A percentile compares a stretch with the other conserved stretches of the same genome.
phyloP scores from a whole-genome alignment of 2,888 invertebrate genomes.

The Adela reaumurella region DNA sequence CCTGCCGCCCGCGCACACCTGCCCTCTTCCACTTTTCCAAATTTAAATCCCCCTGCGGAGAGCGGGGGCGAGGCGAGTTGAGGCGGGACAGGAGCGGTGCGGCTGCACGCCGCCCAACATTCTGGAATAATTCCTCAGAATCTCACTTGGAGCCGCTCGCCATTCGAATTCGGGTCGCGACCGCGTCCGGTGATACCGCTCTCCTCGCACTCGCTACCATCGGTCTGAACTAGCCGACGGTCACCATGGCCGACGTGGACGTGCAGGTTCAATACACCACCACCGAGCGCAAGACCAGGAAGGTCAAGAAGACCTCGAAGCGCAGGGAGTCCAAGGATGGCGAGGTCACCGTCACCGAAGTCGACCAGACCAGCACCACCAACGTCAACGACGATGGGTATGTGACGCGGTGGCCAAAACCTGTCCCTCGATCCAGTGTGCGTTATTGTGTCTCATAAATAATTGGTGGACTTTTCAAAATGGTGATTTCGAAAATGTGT shows the following conservation, averaged over 20 bases:
- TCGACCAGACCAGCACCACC: constrained; percentile 65
- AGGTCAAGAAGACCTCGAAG: constrained; percentile 80
- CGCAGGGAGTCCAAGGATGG: constrained; percentile 72
- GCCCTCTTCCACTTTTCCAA: constrained; percentile 57
- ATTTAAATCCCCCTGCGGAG: constrained; percentile 51
- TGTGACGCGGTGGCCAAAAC: constrained; percentile 67
- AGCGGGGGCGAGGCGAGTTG: neutral
- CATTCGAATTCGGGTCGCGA: constrained; percentile 58
- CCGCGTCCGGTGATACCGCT: constrained; percentile 48
- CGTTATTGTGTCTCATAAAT: constrained; percentile 2
- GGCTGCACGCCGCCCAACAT: constrained; percentile 34
- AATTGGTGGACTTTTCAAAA: neutral
- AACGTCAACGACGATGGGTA: constrained; percentile 74
- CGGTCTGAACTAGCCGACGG: constrained; percentile 19
- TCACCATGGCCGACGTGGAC: constrained; percentile 86
- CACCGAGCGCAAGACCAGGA: constrained; percentile 87
- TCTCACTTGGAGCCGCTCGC: constrained; percentile 36
- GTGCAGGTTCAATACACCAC: constrained; percentile 81
- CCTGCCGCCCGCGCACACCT: constrained; percentile 51
- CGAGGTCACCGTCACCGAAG: constrained; percentile 80
- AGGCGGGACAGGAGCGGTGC: neutral
- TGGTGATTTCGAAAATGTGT: constrained; percentile 13
- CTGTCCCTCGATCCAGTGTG: constrained; percentile 23
- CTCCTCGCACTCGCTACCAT: constrained; percentile 20
- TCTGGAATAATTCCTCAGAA: constrained; percentile 52